phyloP scores from a whole-genome alignment of 2,797 vertebrate genomes.

The Hippopotamyrus pictus region DNA sequence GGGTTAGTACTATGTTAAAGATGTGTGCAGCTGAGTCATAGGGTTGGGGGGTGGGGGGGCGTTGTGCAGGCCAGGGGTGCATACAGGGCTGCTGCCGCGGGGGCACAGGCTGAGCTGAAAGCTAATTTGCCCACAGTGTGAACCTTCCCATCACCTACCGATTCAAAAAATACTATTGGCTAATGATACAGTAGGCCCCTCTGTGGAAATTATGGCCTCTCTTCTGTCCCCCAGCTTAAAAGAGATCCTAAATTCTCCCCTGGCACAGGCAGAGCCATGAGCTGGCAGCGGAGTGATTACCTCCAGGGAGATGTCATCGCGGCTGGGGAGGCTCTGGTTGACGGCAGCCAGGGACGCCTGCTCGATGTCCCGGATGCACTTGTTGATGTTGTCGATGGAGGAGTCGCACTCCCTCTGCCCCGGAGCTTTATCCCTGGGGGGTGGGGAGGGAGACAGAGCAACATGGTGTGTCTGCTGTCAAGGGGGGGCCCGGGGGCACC shows the following conservation, averaged over 20 bases:
- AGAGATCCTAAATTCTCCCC: background rate
- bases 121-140: background rate
- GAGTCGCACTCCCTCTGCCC: conserved; percentile 93
- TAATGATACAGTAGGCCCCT: background rate
- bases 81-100: background rate
- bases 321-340: conserved; percentile 84
- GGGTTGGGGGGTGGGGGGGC: background rate
- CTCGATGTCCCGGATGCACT: conserved; percentile 92
- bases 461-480: background rate
- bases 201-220: background rate
- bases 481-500: background rate
- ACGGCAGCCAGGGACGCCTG: conserved; percentile 87
- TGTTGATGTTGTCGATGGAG: conserved; percentile 94
- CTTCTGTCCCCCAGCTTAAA: background rate
- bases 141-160: background rate
- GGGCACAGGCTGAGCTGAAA: background rate
- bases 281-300: conserved; percentile 52
- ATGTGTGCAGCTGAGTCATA: background rate
- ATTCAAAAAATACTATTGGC: background rate
- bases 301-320: conserved; percentile 97
- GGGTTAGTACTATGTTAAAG: background rate
- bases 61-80: background rate
- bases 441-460: background rate
- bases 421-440: conserved; percentile 87
- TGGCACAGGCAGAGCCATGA: background rate